Evolutionary conservation across 1,140 invertebrate species (phyloP).

Genomic region (Bombus fervidus): DNA sequence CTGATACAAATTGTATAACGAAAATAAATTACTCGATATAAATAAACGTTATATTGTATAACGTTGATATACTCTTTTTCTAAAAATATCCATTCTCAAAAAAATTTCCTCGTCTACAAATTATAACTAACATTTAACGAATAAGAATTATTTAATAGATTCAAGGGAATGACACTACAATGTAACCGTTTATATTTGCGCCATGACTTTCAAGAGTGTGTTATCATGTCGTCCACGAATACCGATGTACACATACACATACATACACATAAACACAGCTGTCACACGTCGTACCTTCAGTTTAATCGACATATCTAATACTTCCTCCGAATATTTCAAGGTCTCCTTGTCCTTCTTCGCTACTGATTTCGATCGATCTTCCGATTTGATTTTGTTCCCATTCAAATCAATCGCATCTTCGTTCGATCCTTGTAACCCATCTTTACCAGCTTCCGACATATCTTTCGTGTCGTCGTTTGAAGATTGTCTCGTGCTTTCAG

Average conservation of each 20-base stretch:
- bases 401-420: no score
- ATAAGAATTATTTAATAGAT: no score
- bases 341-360: not conserved
- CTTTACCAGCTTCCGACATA: no score
- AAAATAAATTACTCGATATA: not conserved
- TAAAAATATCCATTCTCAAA: not conserved
- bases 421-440: not conserved
- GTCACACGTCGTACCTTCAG: slow-evolving; percentile 9
- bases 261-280: not conserved
- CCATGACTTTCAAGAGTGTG: not conserved
- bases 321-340: not conserved
- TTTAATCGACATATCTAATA: slow-evolving; percentile 33
- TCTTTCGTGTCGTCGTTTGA: no score
- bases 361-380: not conserved
- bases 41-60: no score
- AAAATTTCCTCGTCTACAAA: not conserved
- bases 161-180: not conserved
- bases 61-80: not conserved
- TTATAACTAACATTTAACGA: not conserved
- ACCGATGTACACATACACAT: no score
- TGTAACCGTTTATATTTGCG: not conserved
- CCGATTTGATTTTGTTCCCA: no score
- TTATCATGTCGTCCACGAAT: not conserved
- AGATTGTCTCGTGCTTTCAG: not conserved
- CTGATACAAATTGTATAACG: not conserved